phyloP scores from a whole-genome alignment of 2,113 vertebrate genomes.

The Tringa solitaria region DNA sequence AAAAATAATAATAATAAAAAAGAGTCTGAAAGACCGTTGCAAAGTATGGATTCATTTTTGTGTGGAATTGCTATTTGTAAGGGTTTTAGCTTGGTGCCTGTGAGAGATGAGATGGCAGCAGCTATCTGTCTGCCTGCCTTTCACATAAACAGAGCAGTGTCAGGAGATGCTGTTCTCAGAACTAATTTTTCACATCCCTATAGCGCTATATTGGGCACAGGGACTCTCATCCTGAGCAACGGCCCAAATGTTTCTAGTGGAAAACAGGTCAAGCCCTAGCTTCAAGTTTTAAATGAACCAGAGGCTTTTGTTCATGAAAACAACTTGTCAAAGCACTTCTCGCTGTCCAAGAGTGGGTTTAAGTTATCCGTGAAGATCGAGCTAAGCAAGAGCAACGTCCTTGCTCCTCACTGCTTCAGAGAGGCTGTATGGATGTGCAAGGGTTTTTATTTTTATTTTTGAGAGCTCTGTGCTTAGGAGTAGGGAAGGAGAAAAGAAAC shows the following conservation, averaged over 20 bases:
- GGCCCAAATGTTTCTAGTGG: not conserved
- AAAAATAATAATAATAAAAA: not conserved
- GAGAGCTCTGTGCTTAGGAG: not conserved
- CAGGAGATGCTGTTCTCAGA: not conserved
- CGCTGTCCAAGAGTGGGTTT: not conserved
- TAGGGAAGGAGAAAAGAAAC: not conserved
- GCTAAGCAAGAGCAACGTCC: not conserved
- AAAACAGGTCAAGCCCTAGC: not conserved
- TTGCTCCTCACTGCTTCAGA: not conserved
- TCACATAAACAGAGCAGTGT: not conserved
- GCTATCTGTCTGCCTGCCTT: not conserved
- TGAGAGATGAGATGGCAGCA: not conserved
- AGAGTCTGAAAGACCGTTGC: not conserved
- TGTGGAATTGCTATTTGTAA: not conserved
- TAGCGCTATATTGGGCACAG: fast-evolving
- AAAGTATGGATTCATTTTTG: not conserved
- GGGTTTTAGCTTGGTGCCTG: not conserved
- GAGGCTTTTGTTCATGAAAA: not conserved
- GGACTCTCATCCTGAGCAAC: not conserved
- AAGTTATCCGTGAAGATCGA: not conserved
- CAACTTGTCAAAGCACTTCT: not conserved
- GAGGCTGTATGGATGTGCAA: not conserved
- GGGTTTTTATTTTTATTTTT: not conserved
- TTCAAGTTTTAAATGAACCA: not conserved
- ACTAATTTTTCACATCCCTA: not conserved